Percentiles rank a stretch among this genome's conserved stretches.
Conservation (phyloP, 53 echinoderm and acorn worm genomes). For the Actinopyga echinites region DNA sequence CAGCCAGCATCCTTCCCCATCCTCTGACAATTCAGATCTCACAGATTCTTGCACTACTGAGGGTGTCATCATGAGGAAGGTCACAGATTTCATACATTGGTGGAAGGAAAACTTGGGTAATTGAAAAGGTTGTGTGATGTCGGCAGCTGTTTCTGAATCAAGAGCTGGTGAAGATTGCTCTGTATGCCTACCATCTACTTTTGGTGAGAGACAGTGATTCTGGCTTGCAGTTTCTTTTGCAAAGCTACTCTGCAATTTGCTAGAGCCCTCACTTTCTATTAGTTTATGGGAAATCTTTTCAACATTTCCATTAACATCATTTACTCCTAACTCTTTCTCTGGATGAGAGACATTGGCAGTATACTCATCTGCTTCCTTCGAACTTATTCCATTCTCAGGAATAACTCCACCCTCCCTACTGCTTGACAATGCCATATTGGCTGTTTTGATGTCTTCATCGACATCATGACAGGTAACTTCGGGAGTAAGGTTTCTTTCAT, state of each 20-base stretch:
- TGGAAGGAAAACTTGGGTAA: conserved; percentile 17
- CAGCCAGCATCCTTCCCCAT: conserved; percentile 17
- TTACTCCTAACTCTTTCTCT: no score
- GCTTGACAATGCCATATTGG: no score
- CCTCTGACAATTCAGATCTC: not conserved
- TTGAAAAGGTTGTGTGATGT: not conserved
- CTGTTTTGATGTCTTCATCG: no score
- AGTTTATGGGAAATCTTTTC: not conserved
- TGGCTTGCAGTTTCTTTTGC: no score
- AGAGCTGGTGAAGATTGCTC: no score
- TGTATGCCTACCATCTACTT: no score
- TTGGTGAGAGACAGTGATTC: no score
- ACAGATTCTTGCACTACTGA: not conserved
- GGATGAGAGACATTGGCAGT: no score
- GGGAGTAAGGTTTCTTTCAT: not conserved
- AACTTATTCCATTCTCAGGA: no score
- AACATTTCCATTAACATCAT: not conserved
- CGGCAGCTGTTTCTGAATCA: not conserved
- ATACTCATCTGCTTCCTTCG: not conserved
- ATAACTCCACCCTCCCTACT: no score
- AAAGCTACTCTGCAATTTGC: not conserved
- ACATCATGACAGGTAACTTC: no score
- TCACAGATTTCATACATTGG: not conserved
- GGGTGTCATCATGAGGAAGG: not conserved
- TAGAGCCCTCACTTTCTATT: not conserved